Conservation (phyloP, 2,113 vertebrate species). For the Brachionichthys hirsutus region DNA sequence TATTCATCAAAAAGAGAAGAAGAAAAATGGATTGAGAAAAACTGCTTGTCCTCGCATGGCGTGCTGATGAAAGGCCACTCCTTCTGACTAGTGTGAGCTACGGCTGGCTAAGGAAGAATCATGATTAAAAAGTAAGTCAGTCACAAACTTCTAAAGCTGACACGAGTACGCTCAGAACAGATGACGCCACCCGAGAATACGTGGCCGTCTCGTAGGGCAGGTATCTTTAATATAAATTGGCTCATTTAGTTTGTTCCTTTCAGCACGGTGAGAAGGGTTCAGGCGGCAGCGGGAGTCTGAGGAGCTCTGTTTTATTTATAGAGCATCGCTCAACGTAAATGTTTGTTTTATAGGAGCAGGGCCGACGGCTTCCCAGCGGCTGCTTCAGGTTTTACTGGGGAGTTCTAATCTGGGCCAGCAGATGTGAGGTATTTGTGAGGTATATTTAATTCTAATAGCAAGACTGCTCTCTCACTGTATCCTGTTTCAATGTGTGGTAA, state of each 20-base stretch:
- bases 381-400: conserved; percentile 29
- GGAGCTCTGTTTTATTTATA: conserved; percentile 62
- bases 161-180: conserved; percentile 13
- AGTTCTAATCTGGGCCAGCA: conserved; percentile 17
- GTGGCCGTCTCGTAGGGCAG: conserved; percentile 46
- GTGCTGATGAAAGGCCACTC: not conserved
- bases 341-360: conserved; percentile 24
- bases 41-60: not conserved
- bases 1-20: not conserved
- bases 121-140: not conserved
- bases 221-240: conserved; percentile 42
- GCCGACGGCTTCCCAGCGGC: not conserved
- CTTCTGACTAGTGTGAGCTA: conserved; percentile 1
- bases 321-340: conserved; percentile 49
- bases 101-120: not conserved
- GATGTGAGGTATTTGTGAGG: conserved; percentile 29
- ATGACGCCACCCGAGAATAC: conserved; percentile 51
- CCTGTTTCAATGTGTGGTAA: too few relatives aligned
- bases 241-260: conserved; percentile 59
- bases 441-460: conserved; percentile 6
- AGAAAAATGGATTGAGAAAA: not conserved
- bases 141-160: not conserved
- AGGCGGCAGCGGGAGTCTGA: conserved; percentile 37
- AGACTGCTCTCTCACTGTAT: too few relatives aligned
- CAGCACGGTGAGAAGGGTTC: conserved; percentile 51